Evolutionary conservation across 2,888 invertebrate species (phyloP), one percentile per base, ranked within the genome.

Genomic region (Tillus elongatus): DNA sequence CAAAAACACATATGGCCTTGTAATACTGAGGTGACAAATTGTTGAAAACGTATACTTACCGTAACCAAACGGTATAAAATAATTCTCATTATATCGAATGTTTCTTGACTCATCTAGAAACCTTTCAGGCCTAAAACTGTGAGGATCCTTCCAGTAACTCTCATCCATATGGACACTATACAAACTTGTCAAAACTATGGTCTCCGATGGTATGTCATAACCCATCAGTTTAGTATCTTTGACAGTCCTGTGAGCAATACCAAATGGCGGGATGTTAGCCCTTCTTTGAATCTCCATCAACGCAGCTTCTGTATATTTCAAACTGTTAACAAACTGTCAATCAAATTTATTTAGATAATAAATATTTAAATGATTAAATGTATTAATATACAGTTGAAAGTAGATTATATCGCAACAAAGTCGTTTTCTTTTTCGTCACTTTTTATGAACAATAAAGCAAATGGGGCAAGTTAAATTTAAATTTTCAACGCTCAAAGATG

Each of bases 1-100:
- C n/a, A n/a, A n/a, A n/a, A n/a, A n/a, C n/a, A n/a, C n/a, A n/a
- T n/a, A n/a, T n/a, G n/a, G n/a, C n/a, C n/a, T n/a, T n/a, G n/a
- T n/a, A n/a, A n/a, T n/a, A n/a, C n/a, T n/a, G n/a, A n/a, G n/a
- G n/a, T n/a, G n/a, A n/a, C n/a, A n/a, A n/a, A n/a, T n/a, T n/a
- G n/a, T n/a, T n/a, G n/a, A n/a, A n/a, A n/a, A n/a, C n/a, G n/a
- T n/a, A n/a, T n/a, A 19, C 61, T 57, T 60, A 81, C 83, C 82
- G 55, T 73, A 63, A 41, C 83, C 82, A 53, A 82, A 84, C 6
- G 75, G 72, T 39, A 76, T 71, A 51, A 74, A 69, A 46, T 73
- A 65, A 45, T 73, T 75, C 35, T 71, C 68, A 45, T 67, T 69
- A 44, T 49, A 51, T 6, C 38, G 13, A 13, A 58, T 37, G 26